Base-by-base conservation (phyloP, 1,140 invertebrate genomes). In the Pseudomyrmex concolor region DNA sequence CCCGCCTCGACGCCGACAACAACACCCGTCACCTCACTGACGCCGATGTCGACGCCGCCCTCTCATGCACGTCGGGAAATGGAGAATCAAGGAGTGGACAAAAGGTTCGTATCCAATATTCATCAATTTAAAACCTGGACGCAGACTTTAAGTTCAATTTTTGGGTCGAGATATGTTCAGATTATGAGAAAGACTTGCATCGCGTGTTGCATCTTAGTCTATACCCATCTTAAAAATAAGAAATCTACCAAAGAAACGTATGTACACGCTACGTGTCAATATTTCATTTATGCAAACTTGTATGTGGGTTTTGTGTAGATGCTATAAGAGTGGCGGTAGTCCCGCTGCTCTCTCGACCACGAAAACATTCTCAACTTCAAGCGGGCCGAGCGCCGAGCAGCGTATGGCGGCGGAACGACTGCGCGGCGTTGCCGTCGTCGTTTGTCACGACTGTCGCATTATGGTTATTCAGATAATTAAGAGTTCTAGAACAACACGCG, bases 401-500 rank as follows among this genome's bases (percentile, higher is more conserved):
- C 87, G 91, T 64, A 78, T 91, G 60, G 91, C 91, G 59, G 94
- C 95, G 74, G 96, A 97, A 90, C 95, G 96, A 70, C 92, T 97
- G 78, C 96, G 96, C 85, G 97, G 97, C 63, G 96, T 97, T 54
- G 95, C 97, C 88, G 97, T 98, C 96, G 96, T 97, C 50, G 98
- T 99, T 19, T 99, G 98, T 92, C 96, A 98, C 91, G 98, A 99
- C 94, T 99, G 98, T 94, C 98, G 98, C 91, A 96, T 97, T 9
- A 97, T 99, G 97, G 97, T 99, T 50, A 95, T 98, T 84, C 97
- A 99, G 94, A 98, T 99, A 90, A 98, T 99, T 89, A 97, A 97
- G 93, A 97, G 97, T 15, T 97, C 97, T 9, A 95, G 97, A 89
- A 96, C 96, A 55, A 97, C 96, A 68, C 96, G 97, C 80, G 96